Evolutionary conservation across 2,113 vertebrate species (phyloP).

Genomic region (Thamnaconus septentrionalis): DNA sequence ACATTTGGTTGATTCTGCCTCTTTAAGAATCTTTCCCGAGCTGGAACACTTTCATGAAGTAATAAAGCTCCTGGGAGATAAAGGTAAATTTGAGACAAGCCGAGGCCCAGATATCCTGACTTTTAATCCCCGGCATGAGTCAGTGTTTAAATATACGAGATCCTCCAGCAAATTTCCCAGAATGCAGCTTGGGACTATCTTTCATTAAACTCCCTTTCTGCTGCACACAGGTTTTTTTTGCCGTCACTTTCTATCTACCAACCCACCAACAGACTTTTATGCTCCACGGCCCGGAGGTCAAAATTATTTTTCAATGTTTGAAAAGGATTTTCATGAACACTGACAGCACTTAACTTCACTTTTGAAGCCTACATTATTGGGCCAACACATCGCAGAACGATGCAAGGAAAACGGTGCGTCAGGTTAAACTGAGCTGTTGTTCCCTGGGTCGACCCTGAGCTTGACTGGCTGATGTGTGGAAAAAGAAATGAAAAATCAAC

Average conservation of each 20-base stretch:
- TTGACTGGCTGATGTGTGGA: too few species aligned
- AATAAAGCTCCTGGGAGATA: background rate
- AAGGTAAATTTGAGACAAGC: background rate
- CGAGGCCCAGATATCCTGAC: slow-evolving; percentile 1
- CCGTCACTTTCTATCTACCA: too few species aligned
- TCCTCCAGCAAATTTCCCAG: background rate
- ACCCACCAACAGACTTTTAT: background rate
- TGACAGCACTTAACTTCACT: too few species aligned
- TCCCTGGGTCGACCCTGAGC: too few species aligned
- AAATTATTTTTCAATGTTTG: background rate
- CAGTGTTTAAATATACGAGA: background rate
- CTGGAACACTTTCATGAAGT: slow-evolving; percentile 4
- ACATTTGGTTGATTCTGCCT: too few species aligned
- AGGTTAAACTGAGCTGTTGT: too few species aligned
- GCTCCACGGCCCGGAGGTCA: background rate
- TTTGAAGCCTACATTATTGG: too few species aligned
- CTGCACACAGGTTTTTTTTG: too few species aligned
- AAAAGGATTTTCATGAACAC: background rate
- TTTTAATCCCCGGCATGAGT: background rate
- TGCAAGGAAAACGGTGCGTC: too few species aligned
- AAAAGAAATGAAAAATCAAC: too few species aligned
- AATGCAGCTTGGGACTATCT: background rate
- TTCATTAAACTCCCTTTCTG: background rate
- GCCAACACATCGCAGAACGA: too few species aligned
- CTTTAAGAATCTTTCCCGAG: background rate